phyloP scores from a whole-genome alignment of 2,888 invertebrate genomes.

The Drosophila bunnanda region DNA sequence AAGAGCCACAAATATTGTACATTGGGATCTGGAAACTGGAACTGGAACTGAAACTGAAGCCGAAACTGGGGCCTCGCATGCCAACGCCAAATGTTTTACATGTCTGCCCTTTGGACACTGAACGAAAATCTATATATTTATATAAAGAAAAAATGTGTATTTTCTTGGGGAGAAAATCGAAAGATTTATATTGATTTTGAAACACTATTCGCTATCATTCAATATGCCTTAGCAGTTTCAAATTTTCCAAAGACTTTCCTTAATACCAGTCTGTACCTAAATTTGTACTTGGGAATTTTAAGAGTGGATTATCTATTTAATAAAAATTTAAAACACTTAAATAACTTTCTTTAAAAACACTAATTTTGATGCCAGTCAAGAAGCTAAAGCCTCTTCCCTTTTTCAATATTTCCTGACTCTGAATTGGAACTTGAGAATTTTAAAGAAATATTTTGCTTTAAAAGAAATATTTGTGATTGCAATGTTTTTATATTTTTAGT shows the following conservation, averaged over 20 bases:
- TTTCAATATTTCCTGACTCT: neutral
- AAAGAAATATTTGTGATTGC: no score
- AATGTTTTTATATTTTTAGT: no score
- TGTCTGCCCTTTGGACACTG: conserved; percentile 55
- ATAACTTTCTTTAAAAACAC: neutral
- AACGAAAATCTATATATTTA: neutral
- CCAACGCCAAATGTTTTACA: conserved; percentile 77
- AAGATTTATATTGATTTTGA: no score
- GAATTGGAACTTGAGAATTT: neutral
- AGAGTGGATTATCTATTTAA: neutral
- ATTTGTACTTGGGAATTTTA: neutral
- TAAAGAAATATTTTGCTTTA: neutral
- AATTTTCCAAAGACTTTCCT: no score
- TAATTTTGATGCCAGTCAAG: neutral
- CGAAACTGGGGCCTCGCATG: conserved; percentile 67
- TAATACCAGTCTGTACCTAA: no score
- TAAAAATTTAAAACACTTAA: neutral
- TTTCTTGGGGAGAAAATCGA: no score
- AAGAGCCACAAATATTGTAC: conserved; percentile 40
- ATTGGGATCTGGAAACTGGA: conserved; percentile 14
- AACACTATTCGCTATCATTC: no score
- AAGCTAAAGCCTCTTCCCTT: no score
- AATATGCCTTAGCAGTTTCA: no score
- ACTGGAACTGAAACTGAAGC: conserved; percentile 28
- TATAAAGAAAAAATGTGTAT: no score